These are phyloP conservation scores for Mus caroli DNA, from an alignment of 2,797 vertebrate genomes.

Conservation along the genomic window DNA sequence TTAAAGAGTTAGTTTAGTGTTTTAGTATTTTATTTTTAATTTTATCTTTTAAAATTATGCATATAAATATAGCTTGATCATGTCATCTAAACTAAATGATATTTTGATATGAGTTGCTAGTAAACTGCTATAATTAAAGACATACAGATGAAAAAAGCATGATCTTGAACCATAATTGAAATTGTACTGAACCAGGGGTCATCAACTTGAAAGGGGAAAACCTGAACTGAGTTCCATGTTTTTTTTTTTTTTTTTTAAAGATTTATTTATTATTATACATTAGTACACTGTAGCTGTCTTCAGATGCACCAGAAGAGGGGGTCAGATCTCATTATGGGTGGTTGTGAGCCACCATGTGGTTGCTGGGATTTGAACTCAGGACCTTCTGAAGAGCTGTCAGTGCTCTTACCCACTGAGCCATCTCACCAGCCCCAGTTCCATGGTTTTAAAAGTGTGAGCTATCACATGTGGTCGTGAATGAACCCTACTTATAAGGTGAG, in stretches of 20 bases:
- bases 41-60: slow-evolving; percentile 63
- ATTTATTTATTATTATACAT: too few relatives aligned
- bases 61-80: slow-evolving; percentile 52
- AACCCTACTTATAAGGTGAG: not conserved
- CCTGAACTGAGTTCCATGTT: not conserved
- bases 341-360: too few relatives aligned
- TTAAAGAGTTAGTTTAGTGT: slow-evolving; percentile 45
- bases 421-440: too few relatives aligned
- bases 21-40: slow-evolving; percentile 45
- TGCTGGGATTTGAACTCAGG: too few relatives aligned
- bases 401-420: too few relatives aligned
- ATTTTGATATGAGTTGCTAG: slow-evolving; percentile 40
- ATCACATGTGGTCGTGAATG: slow-evolving; percentile 4
- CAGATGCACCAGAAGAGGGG: too few relatives aligned
- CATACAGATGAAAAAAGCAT: slow-evolving; percentile 3
- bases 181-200: slow-evolving; percentile 1
- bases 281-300: too few relatives aligned
- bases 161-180: slow-evolving; percentile 25
- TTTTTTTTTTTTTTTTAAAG: too few relatives aligned
- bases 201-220: slow-evolving; percentile 9
- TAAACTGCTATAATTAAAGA: slow-evolving; percentile 60
- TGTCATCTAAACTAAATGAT: slow-evolving; percentile 42
- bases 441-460: slow-evolving; percentile 11
- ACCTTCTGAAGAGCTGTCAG: too few relatives aligned
- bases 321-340: too few relatives aligned